Conservation (phyloP, 2,113 vertebrate genomes). For the Anarhynchus alexandrinus region DNA sequence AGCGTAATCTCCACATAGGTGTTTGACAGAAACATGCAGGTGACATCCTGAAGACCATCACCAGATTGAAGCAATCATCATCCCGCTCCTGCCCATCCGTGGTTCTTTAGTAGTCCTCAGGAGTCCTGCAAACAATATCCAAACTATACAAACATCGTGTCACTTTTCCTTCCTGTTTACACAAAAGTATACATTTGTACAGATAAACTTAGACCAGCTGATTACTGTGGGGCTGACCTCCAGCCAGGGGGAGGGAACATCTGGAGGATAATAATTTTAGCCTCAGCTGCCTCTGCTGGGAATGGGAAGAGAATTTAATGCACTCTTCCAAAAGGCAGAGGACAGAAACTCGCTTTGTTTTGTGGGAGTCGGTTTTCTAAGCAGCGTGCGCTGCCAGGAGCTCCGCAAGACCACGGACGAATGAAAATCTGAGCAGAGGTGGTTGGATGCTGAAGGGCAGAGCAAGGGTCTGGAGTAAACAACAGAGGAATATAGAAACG, state of each 20-base stretch:
- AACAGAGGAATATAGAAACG: background rate
- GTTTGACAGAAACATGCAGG: background rate
- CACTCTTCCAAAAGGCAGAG: background rate
- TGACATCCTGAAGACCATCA: background rate
- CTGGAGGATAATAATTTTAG: background rate
- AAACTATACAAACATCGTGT: background rate
- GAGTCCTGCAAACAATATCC: background rate
- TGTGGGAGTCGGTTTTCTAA: background rate
- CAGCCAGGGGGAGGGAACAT: background rate
- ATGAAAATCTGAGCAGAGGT: background rate
- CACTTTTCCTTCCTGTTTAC: conserved; percentile 40
- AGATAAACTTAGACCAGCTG: conserved; percentile 20
- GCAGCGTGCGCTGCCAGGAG: rapidly evolving
- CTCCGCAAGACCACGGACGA: background rate
- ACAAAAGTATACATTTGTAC: background rate
- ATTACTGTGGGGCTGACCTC: background rate
- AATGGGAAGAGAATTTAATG: background rate
- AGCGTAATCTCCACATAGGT: background rate
- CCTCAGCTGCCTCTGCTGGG: background rate
- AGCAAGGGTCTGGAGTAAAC: background rate
- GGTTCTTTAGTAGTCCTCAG: background rate
- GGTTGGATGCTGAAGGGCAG: background rate
- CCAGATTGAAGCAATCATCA: background rate
- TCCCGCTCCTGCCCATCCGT: background rate
- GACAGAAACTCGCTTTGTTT: background rate